Evolutionary conservation across 2,113 vertebrate genomes (phyloP), one percentile per base, ranked within the genome.

Genomic region (Melierax canorus): DNA sequence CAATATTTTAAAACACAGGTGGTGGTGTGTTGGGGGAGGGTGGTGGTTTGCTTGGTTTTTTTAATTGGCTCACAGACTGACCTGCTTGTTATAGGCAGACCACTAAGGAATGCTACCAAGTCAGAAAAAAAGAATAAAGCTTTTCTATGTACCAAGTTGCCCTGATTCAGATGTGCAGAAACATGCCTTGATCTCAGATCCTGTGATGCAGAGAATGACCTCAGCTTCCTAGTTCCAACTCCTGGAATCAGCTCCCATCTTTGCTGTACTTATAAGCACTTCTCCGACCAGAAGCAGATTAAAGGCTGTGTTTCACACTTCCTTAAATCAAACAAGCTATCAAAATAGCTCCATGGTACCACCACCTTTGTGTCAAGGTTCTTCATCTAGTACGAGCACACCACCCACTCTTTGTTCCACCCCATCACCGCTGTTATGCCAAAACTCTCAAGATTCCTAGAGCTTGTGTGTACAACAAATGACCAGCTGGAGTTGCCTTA

Each of bases 381-480:
- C 26, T 69, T 24, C 7, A 19, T 17, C 26, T 6, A 41, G 9
- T 20, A 34, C 9, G 4, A 59, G 15, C 19, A 36, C 19, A 24
- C 36, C 36, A 36, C 15, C 32, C 18, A 13, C 32, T 55, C 32
- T 55, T 36, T 23, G 11, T 45, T 86, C 60, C 30, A 74, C 26
- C n/a, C 6, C 6, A 26, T 46, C 48, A n/a, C 10, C 4, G 0
- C 10, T 4, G 1, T 50, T 55, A 62, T 7, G 10, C 30, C 30
- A 71, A 83, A 67, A 41, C 5, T 73, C 16, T 14, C 4, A 21
- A 21, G 46, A 55, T 46, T 72, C 24, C 5, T 34, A 39, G 48
- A 72, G 15, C 34, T 48, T 24, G 13, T 11, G 8, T 53, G 90
- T 79, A 53, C 50, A 45, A 50, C 3, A 64, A 38, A 9, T 24